Base-by-base conservation (phyloP, 1,140 invertebrate genomes). In the Bathynomus jamesi region DNA sequence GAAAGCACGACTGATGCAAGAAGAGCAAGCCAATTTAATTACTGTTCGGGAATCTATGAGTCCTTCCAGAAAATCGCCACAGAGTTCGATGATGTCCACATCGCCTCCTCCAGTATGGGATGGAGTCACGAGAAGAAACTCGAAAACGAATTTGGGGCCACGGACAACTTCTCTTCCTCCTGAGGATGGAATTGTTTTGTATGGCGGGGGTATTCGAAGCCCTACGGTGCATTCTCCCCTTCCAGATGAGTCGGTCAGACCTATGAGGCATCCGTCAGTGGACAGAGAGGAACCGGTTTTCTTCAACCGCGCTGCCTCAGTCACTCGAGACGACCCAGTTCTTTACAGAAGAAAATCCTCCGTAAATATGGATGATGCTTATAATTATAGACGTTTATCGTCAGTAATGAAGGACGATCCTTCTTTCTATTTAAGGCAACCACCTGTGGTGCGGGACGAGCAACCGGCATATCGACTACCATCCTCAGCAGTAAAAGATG, bases 1-100 rank as follows among this genome's bases (percentile, higher is more conserved):
- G 13, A 75, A 76, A 46, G 76, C 76, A 30, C 67, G 76, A 24
- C 61, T 77, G 21, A 71, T 77, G 62, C 69, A 77, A 64, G 76
- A 77, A 30, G 74, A 76, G 1, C 40, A 63, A n/a, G n/a, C n/a
- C n/a, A n/a, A n/a, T n/a, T n/a, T n/a, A n/a, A n/a, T n/a, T n/a
- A n/a, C n/a, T n/a, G n/a, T 3, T 67, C 72, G 21, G 62, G 68
- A 30, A 63, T 65, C 32, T 40, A 17, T 21, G 21, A 53, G 40
- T 5, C 21, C 40, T 2, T 53, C 40, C 13, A 1, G 40, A 53
- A 53, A 17, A 21, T 17, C 40, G 21, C 40, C 40, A 53, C 40
- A 53, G 21, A 53, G 40, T 17, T 2, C 40, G 21, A 17, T 53
- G 2, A 53, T 21, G 21, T 53, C 40, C 21, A 53, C 21, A 53